A percentile compares a stretch with the other conserved stretches of the same genome.
phyloP scores from a whole-genome alignment of 2,888 invertebrate species.

The Metopia argyrocephala region DNA sequence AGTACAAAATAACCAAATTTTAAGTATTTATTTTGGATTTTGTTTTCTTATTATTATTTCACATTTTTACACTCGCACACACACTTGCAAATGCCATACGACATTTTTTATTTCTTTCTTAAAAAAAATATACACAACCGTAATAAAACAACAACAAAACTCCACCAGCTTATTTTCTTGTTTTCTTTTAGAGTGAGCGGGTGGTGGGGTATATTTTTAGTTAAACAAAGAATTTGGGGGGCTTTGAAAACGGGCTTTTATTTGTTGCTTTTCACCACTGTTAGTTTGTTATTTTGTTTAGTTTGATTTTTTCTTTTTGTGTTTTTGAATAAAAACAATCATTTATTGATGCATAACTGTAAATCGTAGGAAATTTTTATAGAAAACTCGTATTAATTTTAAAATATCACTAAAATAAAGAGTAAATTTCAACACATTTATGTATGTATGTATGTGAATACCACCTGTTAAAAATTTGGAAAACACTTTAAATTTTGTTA shows the following conservation, averaged over 20 bases:
- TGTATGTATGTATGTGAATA: no score
- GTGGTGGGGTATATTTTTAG: no score
- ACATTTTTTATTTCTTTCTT: constrained; percentile 22
- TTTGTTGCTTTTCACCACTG: constrained; percentile 24
- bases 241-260: constrained; percentile 22
- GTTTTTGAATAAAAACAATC: constrained; percentile 25
- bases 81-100: not conserved
- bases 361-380: constrained; percentile 23
- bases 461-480: not conserved
- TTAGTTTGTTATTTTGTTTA: constrained; percentile 8
- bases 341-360: constrained; percentile 34
- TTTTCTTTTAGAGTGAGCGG: not conserved
- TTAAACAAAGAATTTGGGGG: not conserved
- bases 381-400: not conserved
- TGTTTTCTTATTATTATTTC: constrained; percentile 23
- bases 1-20: constrained; percentile 16
- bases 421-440: no score
- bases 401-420: no score
- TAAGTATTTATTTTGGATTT: not conserved
- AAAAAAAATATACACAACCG: constrained; percentile 28
- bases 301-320: constrained; percentile 22
- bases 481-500: not conserved
- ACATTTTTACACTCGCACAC: constrained; percentile 25
- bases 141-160: constrained; percentile 34
- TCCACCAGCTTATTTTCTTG: constrained; percentile 15